A percentile compares a stretch with the other conserved stretches of the same genome.
Evolutionary conservation across 2,113 vertebrate genomes (phyloP).

Genomic region (Poeciliopsis retropinna): DNA sequence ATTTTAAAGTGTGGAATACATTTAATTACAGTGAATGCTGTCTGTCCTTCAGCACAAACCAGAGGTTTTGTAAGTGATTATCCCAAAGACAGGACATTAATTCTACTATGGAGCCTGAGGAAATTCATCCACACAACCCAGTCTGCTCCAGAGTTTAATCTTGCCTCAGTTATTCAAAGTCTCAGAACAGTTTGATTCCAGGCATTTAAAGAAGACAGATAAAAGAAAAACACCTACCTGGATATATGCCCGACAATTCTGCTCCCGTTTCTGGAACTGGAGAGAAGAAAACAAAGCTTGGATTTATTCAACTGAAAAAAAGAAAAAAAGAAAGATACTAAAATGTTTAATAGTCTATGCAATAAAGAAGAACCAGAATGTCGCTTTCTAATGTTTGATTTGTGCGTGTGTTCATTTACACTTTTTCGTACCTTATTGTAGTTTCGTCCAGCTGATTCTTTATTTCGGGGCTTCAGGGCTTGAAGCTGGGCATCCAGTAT

Average conservation of each 20-base stretch:
- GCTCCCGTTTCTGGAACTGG: constrained; percentile 92
- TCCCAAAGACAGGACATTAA: constrained; percentile 46
- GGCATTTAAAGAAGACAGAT: constrained; percentile 55
- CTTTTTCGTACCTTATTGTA: constrained; percentile 88
- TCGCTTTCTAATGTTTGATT: constrained; percentile 34
- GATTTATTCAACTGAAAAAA: constrained; percentile 45
- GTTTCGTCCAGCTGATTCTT: constrained; percentile 90
- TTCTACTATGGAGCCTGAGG: constrained; percentile 44
- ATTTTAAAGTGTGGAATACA: constrained; percentile 40
- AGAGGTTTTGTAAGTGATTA: constrained; percentile 57
- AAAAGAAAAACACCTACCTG: constrained; percentile 81
- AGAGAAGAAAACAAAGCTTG: constrained; percentile 58
- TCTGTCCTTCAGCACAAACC: constrained; percentile 45
- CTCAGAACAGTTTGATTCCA: constrained; percentile 46
- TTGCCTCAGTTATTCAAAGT: constrained; percentile 62
- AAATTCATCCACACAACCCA: constrained; percentile 59
- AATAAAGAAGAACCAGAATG: constrained; percentile 13
- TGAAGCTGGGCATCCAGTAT: constrained; percentile 94
- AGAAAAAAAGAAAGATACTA: constrained; percentile 25
- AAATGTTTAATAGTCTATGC: constrained; percentile 37
- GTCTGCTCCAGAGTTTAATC: constrained; percentile 55
- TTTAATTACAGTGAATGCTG: constrained; percentile 43
- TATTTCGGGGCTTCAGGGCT: constrained; percentile 89
- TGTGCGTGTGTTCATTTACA: constrained; percentile 22
- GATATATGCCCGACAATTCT: constrained; percentile 92